Evolutionary conservation across 1,140 invertebrate genomes (phyloP).

Genomic region (Ylistrum balloti): DNA sequence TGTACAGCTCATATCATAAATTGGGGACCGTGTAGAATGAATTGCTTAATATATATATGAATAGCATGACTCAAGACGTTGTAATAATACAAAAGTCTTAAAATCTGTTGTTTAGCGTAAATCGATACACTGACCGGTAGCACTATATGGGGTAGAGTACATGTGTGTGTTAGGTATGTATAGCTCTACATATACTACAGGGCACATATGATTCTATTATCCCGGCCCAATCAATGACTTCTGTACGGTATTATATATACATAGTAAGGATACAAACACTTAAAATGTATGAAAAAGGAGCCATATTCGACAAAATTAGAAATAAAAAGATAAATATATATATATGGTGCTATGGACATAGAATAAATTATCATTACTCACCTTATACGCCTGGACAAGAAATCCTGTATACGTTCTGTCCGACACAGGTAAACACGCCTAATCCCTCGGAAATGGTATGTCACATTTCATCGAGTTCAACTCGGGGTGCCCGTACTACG

Average conservation of each 20-base stretch:
- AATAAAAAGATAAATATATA: not conserved
- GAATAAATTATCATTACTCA: not conserved
- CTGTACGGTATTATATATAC: not conserved
- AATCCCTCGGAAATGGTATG: slow-evolving; percentile 6
- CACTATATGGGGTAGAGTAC: no score
- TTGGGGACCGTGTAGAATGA: not conserved
- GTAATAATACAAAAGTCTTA: no score
- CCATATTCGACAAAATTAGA: no score
- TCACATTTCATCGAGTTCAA: slow-evolving; percentile 38
- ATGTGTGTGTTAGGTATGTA: not conserved
- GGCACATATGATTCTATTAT: not conserved
- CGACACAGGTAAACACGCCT: not conserved
- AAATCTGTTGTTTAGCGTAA: no score
- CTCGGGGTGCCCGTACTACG: not conserved
- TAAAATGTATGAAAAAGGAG: not conserved
- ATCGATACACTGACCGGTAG: no score
- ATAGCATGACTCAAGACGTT: not conserved
- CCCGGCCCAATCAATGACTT: not conserved
- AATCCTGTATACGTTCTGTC: not conserved
- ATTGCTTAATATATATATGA: not conserved
- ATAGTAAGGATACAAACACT: not conserved
- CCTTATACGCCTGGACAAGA: not conserved
- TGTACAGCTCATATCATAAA: not conserved
- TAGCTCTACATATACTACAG: not conserved
- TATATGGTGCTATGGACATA: not conserved